These are phyloP conservation scores for Sphaeridia pumilis DNA, from an alignment of 2,888 invertebrate genomes.

Conservation along the genomic window DNA sequence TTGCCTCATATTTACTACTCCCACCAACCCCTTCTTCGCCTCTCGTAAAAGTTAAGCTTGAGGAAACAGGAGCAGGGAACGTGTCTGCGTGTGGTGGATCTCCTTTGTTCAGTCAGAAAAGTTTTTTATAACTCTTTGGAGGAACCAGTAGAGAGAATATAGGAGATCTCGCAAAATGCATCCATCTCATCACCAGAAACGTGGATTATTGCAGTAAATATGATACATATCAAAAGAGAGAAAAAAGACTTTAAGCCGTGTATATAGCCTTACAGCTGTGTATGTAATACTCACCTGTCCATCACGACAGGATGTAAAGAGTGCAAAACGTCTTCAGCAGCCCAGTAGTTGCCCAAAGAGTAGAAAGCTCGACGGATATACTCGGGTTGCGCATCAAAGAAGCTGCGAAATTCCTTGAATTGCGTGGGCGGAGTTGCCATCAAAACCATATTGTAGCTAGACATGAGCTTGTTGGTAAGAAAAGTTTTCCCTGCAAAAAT, in stretches of 20 bases:
- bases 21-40: too few relatives aligned
- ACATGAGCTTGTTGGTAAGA: conserved; percentile 38
- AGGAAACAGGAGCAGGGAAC: too few relatives aligned
- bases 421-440: conserved; percentile 41
- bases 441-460: conserved; percentile 37
- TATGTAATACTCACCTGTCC: conserved; percentile 39
- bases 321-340: conserved; percentile 40
- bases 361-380: conserved; percentile 41
- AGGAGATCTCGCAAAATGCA: too few relatives aligned
- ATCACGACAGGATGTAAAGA: conserved; percentile 40
- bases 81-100: too few relatives aligned
- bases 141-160: too few relatives aligned
- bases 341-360: conserved; percentile 43
- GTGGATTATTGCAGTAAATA: too few relatives aligned
- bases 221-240: background rate
- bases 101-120: too few relatives aligned
- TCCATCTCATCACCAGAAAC: too few relatives aligned
- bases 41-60: too few relatives aligned
- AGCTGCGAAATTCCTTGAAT: conserved; percentile 35
- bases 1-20: too few relatives aligned
- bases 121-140: too few relatives aligned
- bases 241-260: background rate
- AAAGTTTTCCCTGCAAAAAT: conserved; percentile 41
- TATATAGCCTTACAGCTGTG: background rate
- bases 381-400: conserved; percentile 39